A percentile compares a stretch with the other conserved stretches of the same genome.
Evolutionary conservation across 2,888 invertebrate species (phyloP).

Genomic region (Leptothorax acervorum): DNA sequence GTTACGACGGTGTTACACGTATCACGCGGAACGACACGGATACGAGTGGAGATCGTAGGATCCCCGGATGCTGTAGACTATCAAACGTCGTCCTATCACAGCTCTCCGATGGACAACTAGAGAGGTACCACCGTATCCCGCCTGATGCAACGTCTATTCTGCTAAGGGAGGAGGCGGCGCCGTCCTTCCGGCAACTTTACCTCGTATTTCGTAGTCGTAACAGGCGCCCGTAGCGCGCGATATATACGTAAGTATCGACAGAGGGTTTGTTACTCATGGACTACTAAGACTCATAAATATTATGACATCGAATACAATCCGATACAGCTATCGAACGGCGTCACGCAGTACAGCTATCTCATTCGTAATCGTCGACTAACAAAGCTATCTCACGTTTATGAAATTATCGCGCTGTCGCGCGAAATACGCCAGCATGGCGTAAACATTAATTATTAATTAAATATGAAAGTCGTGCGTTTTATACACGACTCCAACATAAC

Average conservation of each 20-base stretch:
- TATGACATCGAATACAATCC: background rate
- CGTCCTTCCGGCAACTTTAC: slow-evolving; percentile 36
- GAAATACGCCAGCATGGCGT: background rate
- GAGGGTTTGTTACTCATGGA: slow-evolving; percentile 30
- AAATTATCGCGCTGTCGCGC: slow-evolving; percentile 13
- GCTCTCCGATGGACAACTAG: slow-evolving; percentile 40
- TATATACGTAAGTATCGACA: slow-evolving; percentile 21
- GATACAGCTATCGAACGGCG: background rate
- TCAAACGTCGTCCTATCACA: slow-evolving; percentile 58
- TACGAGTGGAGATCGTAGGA: slow-evolving; percentile 57
- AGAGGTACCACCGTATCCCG: slow-evolving; percentile 2
- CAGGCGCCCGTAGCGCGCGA: slow-evolving; percentile 12
- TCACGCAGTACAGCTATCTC: background rate
- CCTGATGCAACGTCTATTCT: slow-evolving; percentile 12
- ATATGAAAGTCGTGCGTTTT: slow-evolving; percentile 36
- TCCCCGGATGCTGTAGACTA: slow-evolving; percentile 54
- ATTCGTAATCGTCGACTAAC: slow-evolving; percentile 7
- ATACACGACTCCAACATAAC: slow-evolving; percentile 1
- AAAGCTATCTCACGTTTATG: background rate
- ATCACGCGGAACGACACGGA: slow-evolving; percentile 53
- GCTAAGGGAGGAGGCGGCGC: background rate
- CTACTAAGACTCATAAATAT: slow-evolving; percentile 18
- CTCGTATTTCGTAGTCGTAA: slow-evolving; percentile 49
- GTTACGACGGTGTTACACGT: slow-evolving; percentile 57
- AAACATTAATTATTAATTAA: slow-evolving; percentile 33